These are phyloP conservation scores for Sebastolobus altivelis DNA, from an alignment of 2,797 vertebrate species.

Conservation along the genomic window DNA sequence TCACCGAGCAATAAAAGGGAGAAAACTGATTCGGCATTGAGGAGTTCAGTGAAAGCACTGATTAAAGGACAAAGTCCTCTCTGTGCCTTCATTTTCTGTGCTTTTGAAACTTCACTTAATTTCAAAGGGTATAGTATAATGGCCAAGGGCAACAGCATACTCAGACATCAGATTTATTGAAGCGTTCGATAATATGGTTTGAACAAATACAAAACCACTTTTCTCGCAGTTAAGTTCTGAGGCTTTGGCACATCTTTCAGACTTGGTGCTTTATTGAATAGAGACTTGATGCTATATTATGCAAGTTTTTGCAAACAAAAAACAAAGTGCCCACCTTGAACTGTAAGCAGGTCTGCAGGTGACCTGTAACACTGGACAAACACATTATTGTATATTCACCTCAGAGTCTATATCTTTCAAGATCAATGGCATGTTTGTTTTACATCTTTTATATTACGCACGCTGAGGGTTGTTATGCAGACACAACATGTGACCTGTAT, in stretches of 20 bases:
- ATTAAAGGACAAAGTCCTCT: slow-evolving; percentile 70
- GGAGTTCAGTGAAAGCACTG: slow-evolving; percentile 61
- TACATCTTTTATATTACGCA: not conserved
- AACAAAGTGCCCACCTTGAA: slow-evolving; percentile 9
- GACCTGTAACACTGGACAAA: slow-evolving; percentile 10
- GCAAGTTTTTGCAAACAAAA: slow-evolving; percentile 34
- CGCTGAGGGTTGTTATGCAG: not conserved
- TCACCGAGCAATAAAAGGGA: slow-evolving; percentile 37
- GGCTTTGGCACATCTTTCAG: slow-evolving; percentile 52
- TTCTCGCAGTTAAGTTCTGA: slow-evolving; percentile 50
- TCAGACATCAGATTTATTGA: slow-evolving; percentile 70
- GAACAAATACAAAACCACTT: slow-evolving; percentile 65
- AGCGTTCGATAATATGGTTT: slow-evolving; percentile 57
- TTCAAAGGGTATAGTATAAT: slow-evolving; percentile 70
- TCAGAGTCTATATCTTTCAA: not conserved
- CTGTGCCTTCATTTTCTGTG: slow-evolving; percentile 56
- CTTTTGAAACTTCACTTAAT: slow-evolving; percentile 70
- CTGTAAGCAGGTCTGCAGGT: not conserved
- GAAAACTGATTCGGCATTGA: slow-evolving; percentile 65
- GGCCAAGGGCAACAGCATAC: slow-evolving; percentile 69
- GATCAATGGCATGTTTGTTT: not conserved
- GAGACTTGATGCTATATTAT: slow-evolving; percentile 21
- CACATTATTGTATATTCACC: not conserved
- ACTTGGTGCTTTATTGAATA: slow-evolving; percentile 23
- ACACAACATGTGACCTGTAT: not conserved